phyloP scores from a whole-genome alignment of 2,797 vertebrate species.

The Bryconaethiops microstoma region DNA sequence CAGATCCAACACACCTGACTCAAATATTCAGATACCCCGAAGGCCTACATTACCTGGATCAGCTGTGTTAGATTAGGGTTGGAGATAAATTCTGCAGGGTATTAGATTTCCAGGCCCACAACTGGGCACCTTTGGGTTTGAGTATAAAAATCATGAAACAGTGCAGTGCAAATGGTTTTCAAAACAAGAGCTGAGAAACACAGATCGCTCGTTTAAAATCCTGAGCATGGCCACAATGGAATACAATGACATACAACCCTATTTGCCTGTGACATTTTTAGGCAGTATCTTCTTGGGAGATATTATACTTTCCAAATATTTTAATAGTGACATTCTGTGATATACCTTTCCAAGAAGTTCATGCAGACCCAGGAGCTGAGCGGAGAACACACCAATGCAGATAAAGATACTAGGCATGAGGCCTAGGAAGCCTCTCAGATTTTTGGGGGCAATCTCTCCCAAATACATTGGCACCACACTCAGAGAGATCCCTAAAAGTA shows the following conservation, averaged over 20 bases:
- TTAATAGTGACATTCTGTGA: not conserved
- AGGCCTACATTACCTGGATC: no score
- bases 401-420: conserved; percentile 90
- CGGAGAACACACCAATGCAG: conserved; percentile 85
- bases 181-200: not conserved
- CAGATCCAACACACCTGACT: not conserved
- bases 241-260: not conserved
- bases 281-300: no score
- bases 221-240: conserved; percentile 5
- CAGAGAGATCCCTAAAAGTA: conserved; percentile 82
- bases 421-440: conserved; percentile 86
- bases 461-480: conserved; percentile 92
- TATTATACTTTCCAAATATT: not conserved
- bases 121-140: no score
- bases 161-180: not conserved
- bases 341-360: conserved; percentile 87
- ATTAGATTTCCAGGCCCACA: no score
- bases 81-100: no score
- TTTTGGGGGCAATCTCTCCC: conserved; percentile 90
- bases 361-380: conserved; percentile 87
- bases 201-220: not conserved
- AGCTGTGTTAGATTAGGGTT: no score
- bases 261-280: not conserved
- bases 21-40: not conserved
- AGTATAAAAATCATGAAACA: not conserved